Percentiles rank a stretch among this genome's conserved stretches.
Evolutionary conservation across 2,888 invertebrate genomes (phyloP).

Genomic region (Synanthedon tipuliformis): DNA sequence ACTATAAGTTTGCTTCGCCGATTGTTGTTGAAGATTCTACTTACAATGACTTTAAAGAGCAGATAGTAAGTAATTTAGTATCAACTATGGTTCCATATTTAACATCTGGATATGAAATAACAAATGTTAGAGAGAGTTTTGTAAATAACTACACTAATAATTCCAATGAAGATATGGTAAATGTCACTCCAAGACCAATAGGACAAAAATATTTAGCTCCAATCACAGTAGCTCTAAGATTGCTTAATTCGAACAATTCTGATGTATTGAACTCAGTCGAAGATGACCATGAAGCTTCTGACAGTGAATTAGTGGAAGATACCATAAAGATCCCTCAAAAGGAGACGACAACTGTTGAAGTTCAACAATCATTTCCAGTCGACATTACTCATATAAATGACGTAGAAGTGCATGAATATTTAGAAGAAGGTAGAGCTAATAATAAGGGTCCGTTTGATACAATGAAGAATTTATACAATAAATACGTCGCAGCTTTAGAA

Average conservation of each 20-base stretch:
- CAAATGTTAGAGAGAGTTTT: slow-evolving; percentile 38
- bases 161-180: slow-evolving; percentile 26
- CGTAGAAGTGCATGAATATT: slow-evolving; percentile 54
- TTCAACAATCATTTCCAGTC: slow-evolving; percentile 74
- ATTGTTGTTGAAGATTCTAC: slow-evolving; percentile 57
- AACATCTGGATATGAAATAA: slow-evolving; percentile 54
- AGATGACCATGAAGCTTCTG: slow-evolving; percentile 48
- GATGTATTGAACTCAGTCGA: slow-evolving; percentile 37
- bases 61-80: slow-evolving; percentile 46
- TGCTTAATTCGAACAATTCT: slow-evolving; percentile 58
- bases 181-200: slow-evolving; percentile 70
- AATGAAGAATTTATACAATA: slow-evolving; percentile 38
- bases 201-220: slow-evolving; percentile 70
- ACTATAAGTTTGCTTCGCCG: slow-evolving; percentile 49
- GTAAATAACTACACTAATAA: slow-evolving; percentile 23
- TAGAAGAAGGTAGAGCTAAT: slow-evolving; percentile 48
- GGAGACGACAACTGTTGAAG: slow-evolving; percentile 70
- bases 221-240: slow-evolving; percentile 69
- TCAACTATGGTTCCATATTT: slow-evolving; percentile 60
- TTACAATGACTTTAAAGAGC: slow-evolving; percentile 33
- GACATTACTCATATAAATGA: slow-evolving; percentile 63
- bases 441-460: slow-evolving; percentile 30
- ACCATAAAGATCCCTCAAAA: slow-evolving; percentile 45
- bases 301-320: slow-evolving; percentile 46
- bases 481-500: slow-evolving; percentile 44